Evolutionary conservation across 2,113 vertebrate genomes (phyloP).

Genomic region (Scatophagus argus): DNA sequence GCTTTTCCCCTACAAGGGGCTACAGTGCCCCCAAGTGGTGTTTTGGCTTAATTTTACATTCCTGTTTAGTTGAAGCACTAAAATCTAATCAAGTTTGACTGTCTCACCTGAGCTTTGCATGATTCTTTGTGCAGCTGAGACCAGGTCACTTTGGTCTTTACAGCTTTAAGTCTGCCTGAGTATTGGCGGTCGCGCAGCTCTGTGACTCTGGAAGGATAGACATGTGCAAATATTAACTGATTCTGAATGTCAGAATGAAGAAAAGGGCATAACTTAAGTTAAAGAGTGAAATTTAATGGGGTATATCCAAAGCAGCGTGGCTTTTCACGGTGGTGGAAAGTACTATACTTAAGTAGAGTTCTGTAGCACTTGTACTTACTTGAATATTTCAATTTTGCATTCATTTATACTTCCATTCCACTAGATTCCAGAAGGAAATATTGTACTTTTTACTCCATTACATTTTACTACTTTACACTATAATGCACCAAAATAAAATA

Average conservation of each 20-base stretch:
- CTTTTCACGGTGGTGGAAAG: neutral
- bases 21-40: conserved; percentile 68
- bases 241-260: conserved; percentile 6
- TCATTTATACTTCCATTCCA: too few species aligned
- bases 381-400: too few species aligned
- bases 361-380: too few species aligned
- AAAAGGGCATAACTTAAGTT: too few species aligned
- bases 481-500: too few species aligned
- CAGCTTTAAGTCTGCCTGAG: neutral
- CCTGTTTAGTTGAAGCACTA: neutral
- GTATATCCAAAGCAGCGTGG: neutral
- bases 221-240: neutral
- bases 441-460: too few species aligned
- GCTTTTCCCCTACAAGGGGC: conserved; percentile 16
- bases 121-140: neutral
- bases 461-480: too few species aligned
- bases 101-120: neutral
- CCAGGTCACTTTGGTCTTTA: neutral
- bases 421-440: too few species aligned
- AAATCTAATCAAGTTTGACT: neutral
- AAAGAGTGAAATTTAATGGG: neutral
- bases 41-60: neutral
- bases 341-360: too few species aligned
- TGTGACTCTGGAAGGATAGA: too few species aligned
- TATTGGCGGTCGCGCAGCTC: neutral